Evolutionary conservation across 2,113 vertebrate genomes (phyloP).

Genomic region (Rhineura floridana): DNA sequence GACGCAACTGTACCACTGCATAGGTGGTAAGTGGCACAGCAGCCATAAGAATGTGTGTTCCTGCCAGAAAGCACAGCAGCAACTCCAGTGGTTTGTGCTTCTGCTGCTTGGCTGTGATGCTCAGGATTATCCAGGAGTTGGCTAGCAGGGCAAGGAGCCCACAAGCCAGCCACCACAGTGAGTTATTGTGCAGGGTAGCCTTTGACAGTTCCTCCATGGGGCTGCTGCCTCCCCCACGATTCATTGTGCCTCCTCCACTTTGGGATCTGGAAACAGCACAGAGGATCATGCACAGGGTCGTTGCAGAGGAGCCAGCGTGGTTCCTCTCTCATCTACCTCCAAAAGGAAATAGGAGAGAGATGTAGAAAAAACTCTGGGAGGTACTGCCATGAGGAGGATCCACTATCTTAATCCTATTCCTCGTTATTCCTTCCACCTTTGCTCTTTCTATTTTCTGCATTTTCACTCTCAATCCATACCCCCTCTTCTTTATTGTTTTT

Average conservation of each 20-base stretch:
- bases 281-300: conserved; percentile 58
- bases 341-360: background rate
- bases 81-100: conserved; percentile 84
- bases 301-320: conserved; percentile 23
- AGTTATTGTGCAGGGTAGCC: conserved; percentile 80
- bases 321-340: conserved; percentile 51
- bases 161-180: conserved; percentile 83
- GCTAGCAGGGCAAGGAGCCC: conserved; percentile 82
- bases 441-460: conserved; percentile 30
- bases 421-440: conserved; percentile 13
- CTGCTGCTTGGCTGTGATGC: conserved; percentile 84
- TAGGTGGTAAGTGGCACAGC: conserved; percentile 83
- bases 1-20: conserved; percentile 80
- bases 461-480: conserved; percentile 15
- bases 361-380: conserved; percentile 31
- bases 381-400: conserved; percentile 33
- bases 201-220: conserved; percentile 77
- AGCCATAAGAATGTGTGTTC: conserved; percentile 83
- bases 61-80: conserved; percentile 81
- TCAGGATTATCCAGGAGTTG: conserved; percentile 85
- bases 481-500: background rate
- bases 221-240: conserved; percentile 64
- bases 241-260: conserved; percentile 58
- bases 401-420: background rate
- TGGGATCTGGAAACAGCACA: conserved; percentile 45